A percentile compares a stretch with the other conserved stretches of the same genome.
Evolutionary conservation across 1,140 invertebrate genomes (phyloP).

Genomic region (Carcinoscorpius rotundicauda): DNA sequence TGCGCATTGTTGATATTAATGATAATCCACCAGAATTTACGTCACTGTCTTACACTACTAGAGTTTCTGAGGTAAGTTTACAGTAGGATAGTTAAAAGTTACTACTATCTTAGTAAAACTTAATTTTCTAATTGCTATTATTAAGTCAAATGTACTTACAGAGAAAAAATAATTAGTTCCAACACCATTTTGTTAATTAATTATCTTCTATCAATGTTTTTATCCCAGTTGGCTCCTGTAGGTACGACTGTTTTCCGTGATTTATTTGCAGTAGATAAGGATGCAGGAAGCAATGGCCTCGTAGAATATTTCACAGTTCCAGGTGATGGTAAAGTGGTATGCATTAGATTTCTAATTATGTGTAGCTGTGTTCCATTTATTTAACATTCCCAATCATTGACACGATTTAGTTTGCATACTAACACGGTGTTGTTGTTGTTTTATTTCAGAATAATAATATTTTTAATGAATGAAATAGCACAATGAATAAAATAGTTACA

Average conservation of each 20-base stretch:
- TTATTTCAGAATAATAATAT: too few relatives aligned
- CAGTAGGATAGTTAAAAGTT: too few relatives aligned
- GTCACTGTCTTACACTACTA: slow-evolving; percentile 65
- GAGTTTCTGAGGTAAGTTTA: slow-evolving; percentile 64
- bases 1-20: slow-evolving; percentile 78
- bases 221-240: slow-evolving; percentile 21
- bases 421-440: too few relatives aligned
- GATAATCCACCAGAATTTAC: slow-evolving; percentile 50
- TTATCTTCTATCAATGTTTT: neutral
- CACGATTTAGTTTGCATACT: too few relatives aligned
- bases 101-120: too few relatives aligned
- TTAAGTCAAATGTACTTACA: too few relatives aligned
- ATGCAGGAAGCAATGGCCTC: slow-evolving; percentile 63
- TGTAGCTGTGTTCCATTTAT: too few relatives aligned
- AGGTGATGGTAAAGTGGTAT: slow-evolving; percentile 31
- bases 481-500: too few relatives aligned
- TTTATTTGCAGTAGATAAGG: slow-evolving; percentile 21
- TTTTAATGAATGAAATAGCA: too few relatives aligned
- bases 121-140: too few relatives aligned
- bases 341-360: neutral
- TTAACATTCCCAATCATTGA: too few relatives aligned
- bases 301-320: slow-evolving; percentile 58
- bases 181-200: neutral
- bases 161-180: neutral
- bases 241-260: slow-evolving; percentile 24